Conservation (phyloP, 2,113 vertebrate genomes). For the Crotalus tigris region DNA sequence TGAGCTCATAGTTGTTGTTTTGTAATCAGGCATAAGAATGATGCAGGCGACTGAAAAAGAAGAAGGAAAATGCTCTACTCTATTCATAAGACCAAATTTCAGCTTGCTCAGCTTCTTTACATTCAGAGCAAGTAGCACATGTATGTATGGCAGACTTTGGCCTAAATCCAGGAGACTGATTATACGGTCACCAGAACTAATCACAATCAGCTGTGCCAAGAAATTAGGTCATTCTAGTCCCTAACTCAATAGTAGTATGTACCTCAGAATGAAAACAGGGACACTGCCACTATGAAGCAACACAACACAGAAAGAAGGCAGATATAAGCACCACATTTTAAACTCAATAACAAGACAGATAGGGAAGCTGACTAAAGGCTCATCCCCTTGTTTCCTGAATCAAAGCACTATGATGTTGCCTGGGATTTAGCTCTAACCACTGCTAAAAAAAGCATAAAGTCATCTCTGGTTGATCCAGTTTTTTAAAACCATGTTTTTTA, state of each 20-base stretch:
- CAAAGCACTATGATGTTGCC: background rate
- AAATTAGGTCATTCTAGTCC: constrained; percentile 60
- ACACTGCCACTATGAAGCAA: background rate
- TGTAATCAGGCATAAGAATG: background rate
- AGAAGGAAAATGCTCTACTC: background rate
- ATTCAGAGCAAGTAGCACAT: background rate
- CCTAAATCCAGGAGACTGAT: constrained; percentile 45
- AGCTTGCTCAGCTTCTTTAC: background rate
- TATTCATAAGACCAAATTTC: background rate
- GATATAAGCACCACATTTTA: background rate
- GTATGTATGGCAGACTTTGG: background rate
- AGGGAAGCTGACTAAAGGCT: background rate
- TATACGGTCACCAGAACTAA: constrained; percentile 29
- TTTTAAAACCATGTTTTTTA: background rate
- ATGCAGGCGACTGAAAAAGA: background rate
- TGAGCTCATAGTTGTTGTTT: background rate
- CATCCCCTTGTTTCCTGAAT: background rate
- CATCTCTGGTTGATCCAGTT: background rate
- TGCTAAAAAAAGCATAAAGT: background rate
- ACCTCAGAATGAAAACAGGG: constrained; percentile 31
- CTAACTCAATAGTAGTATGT: constrained; percentile 3
- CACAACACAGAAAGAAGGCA: background rate
- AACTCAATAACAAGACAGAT: background rate
- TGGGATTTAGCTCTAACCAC: background rate
- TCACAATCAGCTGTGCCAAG: constrained; percentile 55